phyloP scores from a whole-genome alignment of 1,140 invertebrate species.

The Copidosoma floridanum region DNA sequence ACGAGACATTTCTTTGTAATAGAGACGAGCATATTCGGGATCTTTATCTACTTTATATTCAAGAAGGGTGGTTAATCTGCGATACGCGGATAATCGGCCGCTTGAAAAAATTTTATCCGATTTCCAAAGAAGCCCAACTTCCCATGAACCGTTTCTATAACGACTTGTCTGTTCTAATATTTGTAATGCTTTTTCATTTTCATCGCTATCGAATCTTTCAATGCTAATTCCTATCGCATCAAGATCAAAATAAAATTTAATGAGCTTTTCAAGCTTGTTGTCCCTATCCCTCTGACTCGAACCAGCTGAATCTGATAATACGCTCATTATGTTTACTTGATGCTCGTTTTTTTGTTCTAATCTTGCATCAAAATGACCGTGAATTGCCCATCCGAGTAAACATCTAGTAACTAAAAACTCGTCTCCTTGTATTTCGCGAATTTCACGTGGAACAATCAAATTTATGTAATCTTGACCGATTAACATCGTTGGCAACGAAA shows the following conservation, averaged over 20 bases:
- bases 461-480: not conserved
- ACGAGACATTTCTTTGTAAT: slow-evolving; percentile 4
- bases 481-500: not conserved
- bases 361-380: not conserved
- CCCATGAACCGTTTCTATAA: not conserved
- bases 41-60: slow-evolving; percentile 3
- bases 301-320: not conserved
- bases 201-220: not conserved
- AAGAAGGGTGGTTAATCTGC: slow-evolving; percentile 5
- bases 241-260: not conserved
- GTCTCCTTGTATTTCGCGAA: not conserved
- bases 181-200: not conserved
- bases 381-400: not conserved
- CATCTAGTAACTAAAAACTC: not conserved
- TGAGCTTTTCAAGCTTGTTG: not conserved
- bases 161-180: slow-evolving; percentile 6
- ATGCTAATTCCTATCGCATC: not conserved
- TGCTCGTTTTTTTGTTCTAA: not conserved
- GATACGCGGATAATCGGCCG: not conserved
- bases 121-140: slow-evolving; percentile 27
- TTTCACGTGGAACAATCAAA: not conserved
- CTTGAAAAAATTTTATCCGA: slow-evolving; percentile 1
- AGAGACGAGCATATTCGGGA: not conserved
- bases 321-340: not conserved
- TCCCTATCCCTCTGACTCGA: not conserved